Percentiles rank a stretch among this genome's conserved stretches.
phyloP scores from a whole-genome alignment of 2,888 invertebrate genomes.

The Seladonia tumulorum region DNA sequence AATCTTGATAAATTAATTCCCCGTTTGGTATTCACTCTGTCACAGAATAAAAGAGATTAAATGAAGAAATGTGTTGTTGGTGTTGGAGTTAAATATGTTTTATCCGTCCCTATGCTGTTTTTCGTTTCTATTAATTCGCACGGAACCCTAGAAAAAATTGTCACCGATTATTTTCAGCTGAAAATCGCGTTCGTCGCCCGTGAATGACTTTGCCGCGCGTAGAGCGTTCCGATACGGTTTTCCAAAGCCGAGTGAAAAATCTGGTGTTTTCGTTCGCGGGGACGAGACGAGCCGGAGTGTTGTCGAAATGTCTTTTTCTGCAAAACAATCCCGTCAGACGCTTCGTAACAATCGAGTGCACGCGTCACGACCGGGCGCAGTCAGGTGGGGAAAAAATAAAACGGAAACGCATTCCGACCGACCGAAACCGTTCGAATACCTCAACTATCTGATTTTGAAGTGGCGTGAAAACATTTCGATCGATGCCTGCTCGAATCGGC shows the following conservation, averaged over 20 bases:
- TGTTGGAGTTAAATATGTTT: not conserved
- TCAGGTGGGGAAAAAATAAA: not conserved
- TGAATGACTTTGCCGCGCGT: not conserved
- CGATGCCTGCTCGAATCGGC: not conserved
- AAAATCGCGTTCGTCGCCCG: not conserved
- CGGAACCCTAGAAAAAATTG: not conserved
- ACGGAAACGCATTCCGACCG: not conserved
- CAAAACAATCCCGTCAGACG: not conserved
- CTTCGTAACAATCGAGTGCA: not conserved
- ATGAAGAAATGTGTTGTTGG: too few species aligned
- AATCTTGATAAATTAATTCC: too few species aligned
- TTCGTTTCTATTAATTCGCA: not conserved
- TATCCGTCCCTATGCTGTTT: not conserved
- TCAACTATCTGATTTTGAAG: constrained; percentile 18
- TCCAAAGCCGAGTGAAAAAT: not conserved
- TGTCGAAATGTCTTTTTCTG: constrained; percentile 4
- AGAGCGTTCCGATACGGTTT: not conserved
- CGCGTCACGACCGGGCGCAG: not conserved
- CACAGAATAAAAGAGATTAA: too few species aligned
- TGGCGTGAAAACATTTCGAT: constrained; percentile 2
- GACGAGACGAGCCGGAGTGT: not conserved
- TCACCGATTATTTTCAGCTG: not conserved
- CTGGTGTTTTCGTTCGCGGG: not conserved
- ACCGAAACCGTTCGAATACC: not conserved
- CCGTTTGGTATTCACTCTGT: too few species aligned